These are phyloP conservation scores for Phallusia fumigata DNA, from an alignment of 23 tunicate species.

Conservation along the genomic window DNA sequence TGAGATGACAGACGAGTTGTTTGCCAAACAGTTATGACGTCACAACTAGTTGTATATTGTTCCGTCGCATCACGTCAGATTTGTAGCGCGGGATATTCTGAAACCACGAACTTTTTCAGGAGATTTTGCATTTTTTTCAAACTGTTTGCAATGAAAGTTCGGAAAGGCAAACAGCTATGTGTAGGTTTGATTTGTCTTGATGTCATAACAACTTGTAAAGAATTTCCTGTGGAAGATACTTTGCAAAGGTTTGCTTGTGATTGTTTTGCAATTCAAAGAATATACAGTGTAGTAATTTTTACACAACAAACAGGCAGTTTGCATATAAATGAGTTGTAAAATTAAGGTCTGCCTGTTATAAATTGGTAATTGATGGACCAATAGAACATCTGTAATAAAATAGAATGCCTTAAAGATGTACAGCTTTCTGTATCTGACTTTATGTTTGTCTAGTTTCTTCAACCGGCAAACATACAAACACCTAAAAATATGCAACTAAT, in stretches of 20 bases:
- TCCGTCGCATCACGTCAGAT: background rate
- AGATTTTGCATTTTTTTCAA: background rate
- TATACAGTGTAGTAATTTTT: too few species aligned
- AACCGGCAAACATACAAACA: too few species aligned
- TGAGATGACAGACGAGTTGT: background rate
- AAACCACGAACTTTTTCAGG: background rate
- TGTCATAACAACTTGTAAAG: conserved; percentile 34
- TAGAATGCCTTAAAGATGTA: too few species aligned
- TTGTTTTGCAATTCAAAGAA: too few species aligned
- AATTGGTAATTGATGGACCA: too few species aligned
- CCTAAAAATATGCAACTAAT: too few species aligned
- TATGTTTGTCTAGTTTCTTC: too few species aligned
- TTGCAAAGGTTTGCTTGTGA: conserved; percentile 46
- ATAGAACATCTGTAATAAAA: too few species aligned
- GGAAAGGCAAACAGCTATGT: conserved; percentile 27
- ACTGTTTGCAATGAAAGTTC: background rate
- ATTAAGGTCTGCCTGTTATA: too few species aligned
- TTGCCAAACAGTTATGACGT: background rate
- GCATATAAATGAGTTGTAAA: too few species aligned
- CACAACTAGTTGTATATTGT: background rate
- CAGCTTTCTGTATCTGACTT: too few species aligned
- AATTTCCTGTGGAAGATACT: conserved; percentile 68
- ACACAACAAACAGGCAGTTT: too few species aligned
- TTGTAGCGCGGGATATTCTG: background rate
- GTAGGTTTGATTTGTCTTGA: conserved; percentile 90